Evolutionary conservation across 2,113 vertebrate genomes (phyloP), one percentile per base, ranked within the genome.

Genomic region (Daubentonia madagascariensis): DNA sequence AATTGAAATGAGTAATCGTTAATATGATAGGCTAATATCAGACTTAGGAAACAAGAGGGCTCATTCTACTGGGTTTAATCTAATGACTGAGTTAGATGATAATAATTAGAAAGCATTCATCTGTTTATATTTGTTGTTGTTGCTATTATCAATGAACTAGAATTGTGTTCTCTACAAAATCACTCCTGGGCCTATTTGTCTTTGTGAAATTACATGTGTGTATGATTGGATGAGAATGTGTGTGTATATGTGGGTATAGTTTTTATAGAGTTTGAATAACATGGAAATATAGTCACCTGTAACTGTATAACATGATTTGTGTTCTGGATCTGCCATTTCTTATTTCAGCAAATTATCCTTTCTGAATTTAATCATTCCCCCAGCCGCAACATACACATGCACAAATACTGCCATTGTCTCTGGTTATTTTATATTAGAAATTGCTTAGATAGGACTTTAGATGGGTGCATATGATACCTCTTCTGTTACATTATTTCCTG

Each of bases 331-430:
- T 75, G 75, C 67, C 12, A 80, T n/a, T 84, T 89, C 14, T 63
- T 54, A 48, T 59, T 68, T 92, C 67, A 81, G 37, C 10, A 13
- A 50, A 37, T 79, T 67, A 37, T 28, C 5, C 13, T 61, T 16
- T 63, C 12, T 57, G 0, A 80, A 45, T 37, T 28, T n/a, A 70
- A 1, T 80, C 0, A 18, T 8, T 20, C 0, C 35, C 4, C 0
- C 1, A 30, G 57, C 9, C 3, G 8, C 3, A 1, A 32, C 2
- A 23, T 3, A 50, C 37, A 11, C 72, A 61, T 28, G 8, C 9
- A 50, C 14, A 25, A 5, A 20, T 5, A n/a, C 1, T 76, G 2
- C 1, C 3, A 52, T 89, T 40, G 48, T 91, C 3, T 91, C 23
- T 54, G 28, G 4, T 35, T 68, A 83, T 30, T 89, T n/a, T 30